Evolutionary conservation across 2,888 invertebrate genomes (phyloP).

Genomic region (Stictocephala bisonia): DNA sequence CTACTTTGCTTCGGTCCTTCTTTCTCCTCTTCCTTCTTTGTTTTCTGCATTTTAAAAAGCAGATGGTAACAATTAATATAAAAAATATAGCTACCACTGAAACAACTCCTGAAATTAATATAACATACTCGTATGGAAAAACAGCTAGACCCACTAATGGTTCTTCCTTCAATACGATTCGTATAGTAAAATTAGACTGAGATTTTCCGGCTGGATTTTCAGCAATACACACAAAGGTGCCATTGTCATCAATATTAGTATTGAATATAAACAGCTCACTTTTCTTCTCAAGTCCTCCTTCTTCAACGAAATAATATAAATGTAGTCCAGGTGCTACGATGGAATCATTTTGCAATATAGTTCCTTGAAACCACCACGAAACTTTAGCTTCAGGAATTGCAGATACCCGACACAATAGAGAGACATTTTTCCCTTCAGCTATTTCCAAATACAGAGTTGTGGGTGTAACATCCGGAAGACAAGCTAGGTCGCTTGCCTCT

Average conservation of each 20-base stretch:
- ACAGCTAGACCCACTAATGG: slow-evolving; percentile 75
- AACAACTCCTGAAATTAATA: slow-evolving; percentile 76
- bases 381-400: slow-evolving; percentile 85
- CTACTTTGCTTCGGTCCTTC: slow-evolving; percentile 72
- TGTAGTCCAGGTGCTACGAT: slow-evolving; percentile 74
- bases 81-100: slow-evolving; percentile 75
- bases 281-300: slow-evolving; percentile 78
- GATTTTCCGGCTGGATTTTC: slow-evolving; percentile 86
- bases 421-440: slow-evolving; percentile 83
- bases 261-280: slow-evolving; percentile 84
- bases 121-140: slow-evolving; percentile 77
- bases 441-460: slow-evolving; percentile 81
- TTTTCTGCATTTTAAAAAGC: slow-evolving; percentile 59
- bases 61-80: slow-evolving; percentile 61
- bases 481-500: slow-evolving; percentile 79
- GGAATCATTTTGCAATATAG: slow-evolving; percentile 81
- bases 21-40: slow-evolving; percentile 69
- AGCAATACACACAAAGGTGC: slow-evolving; percentile 86
- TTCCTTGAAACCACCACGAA: slow-evolving; percentile 86
- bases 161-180: slow-evolving; percentile 79
- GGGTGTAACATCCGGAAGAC: slow-evolving; percentile 81
- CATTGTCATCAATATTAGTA: slow-evolving; percentile 82
- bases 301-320: slow-evolving; percentile 77
- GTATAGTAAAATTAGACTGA: slow-evolving; percentile 84
- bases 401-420: slow-evolving; percentile 81